These are phyloP conservation scores for Nycticebus coucang DNA, from an alignment of 2,113 vertebrate genomes.

Conservation along the genomic window DNA sequence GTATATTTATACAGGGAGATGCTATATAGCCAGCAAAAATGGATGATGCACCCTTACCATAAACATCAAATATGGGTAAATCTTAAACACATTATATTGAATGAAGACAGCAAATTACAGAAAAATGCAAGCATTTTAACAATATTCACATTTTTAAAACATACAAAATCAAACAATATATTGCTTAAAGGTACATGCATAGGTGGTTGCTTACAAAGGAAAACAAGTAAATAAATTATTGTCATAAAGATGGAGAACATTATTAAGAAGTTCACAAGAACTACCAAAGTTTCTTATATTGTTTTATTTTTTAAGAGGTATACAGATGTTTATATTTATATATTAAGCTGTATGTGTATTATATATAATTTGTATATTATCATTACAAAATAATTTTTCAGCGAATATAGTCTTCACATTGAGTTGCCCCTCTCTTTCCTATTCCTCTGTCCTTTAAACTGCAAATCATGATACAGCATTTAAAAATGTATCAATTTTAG, in stretches of 20 bases:
- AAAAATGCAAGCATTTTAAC: neutral
- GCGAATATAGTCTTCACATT: neutral
- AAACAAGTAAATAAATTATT: neutral
- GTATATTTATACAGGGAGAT: neutral
- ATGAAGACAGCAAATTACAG: neutral
- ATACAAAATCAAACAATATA: neutral
- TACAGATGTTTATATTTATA: neutral
- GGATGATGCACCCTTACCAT: neutral
- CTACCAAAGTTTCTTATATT: neutral
- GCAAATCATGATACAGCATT: neutral
- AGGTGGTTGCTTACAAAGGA: neutral
- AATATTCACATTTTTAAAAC: neutral
- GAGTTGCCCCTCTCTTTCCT: neutral
- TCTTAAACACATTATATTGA: neutral
- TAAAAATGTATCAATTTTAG: slow-evolving; percentile 5
- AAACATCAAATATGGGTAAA: neutral
- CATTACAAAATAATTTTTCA: slow-evolving; percentile 16
- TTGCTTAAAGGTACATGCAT: neutral
- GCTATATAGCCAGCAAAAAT: neutral
- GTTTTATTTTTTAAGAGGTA: neutral
- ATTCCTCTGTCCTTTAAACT: neutral
- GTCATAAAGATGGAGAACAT: neutral
- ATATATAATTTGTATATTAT: neutral
- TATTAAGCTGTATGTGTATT: neutral
- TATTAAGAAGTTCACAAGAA: neutral